Evolutionary conservation across 1,140 invertebrate genomes (phyloP).

Genomic region (Plutomurus gul): DNA sequence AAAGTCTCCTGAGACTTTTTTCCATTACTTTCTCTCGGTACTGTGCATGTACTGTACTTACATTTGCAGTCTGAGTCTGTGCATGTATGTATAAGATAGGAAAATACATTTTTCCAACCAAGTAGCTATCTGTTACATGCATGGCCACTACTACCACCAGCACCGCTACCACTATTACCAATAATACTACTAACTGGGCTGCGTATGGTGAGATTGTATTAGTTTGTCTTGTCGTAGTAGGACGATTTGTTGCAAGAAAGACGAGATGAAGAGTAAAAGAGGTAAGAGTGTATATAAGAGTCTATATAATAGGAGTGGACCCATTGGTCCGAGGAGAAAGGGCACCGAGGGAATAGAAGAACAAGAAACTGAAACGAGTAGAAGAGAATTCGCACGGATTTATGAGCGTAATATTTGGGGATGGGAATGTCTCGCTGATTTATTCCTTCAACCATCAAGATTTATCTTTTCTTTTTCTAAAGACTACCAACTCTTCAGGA

Average conservation of each 20-base stretch:
- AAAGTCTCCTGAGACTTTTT: not conserved
- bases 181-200: no score
- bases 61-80: not conserved
- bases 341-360: constrained; percentile 47
- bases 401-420: constrained; percentile 28
- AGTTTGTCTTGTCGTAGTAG: no score
- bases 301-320: constrained; percentile 25
- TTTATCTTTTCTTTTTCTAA: constrained; percentile 32
- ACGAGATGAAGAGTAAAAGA: not conserved
- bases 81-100: not conserved
- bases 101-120: no score
- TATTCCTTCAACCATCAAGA: constrained; percentile 25
- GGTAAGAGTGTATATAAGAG: constrained; percentile 22
- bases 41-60: no score
- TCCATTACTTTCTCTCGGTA: not conserved
- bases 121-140: no score
- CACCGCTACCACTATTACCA: no score
- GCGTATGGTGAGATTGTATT: no score
- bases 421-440: constrained; percentile 28
- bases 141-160: no score
- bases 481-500: not conserved
- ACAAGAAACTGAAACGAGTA: constrained; percentile 32
- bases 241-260: no score
- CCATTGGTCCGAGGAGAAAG: constrained; percentile 49
- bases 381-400: constrained; percentile 24